Evolutionary conservation across 2,113 vertebrate species (phyloP), one percentile per base, ranked within the genome.

Genomic region (Cynoglossus semilaevis): DNA sequence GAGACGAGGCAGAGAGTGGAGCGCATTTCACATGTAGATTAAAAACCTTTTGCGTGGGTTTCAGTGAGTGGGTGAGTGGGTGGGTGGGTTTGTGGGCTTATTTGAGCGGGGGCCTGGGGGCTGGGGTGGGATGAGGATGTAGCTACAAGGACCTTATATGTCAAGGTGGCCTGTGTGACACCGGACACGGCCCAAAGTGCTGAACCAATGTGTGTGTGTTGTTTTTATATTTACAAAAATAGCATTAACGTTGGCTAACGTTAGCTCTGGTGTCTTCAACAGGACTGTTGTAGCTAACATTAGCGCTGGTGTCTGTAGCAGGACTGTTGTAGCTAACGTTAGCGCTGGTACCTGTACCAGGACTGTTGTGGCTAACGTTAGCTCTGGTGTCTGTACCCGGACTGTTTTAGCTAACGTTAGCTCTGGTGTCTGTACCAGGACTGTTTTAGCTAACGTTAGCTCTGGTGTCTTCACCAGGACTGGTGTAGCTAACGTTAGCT

Each of bases 1-100:
- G 92, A 90, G 89, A 92, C 90, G 91, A 92, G 92, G 92, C 90
- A 52, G 62, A 47, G 58, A 9, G 51, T 65, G 22, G 67, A 78
- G 77, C 79, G 51, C 81, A 84, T 89, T 88, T 87, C 84, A 82
- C 80, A 89, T 89, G 86, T 76, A 88, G 86, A 87, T 88, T 88
- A 85, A 82, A 87, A 77, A 85, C 85, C 84, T 85, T 85, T 84
- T 73, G 72, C 9, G 43, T 61, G 59, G 70, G 54, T 43, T 61
- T 29, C 3, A 29, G 60, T 29, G 56, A 42, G 80, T 75, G 65
- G 68, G 78, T 9, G 70, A 47, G 29, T 60, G 47, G 61, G 34
- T 42, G 38, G 58, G 61, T 38, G 64, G 22, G 61, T 22, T 22
- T n/a, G 14, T 9, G 48, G 15, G 15, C n/a, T n/a, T n/a, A n/a